Evolutionary conservation across 2,888 invertebrate species (phyloP).

Genomic region (Paralinhomoeus sp.): DNA sequence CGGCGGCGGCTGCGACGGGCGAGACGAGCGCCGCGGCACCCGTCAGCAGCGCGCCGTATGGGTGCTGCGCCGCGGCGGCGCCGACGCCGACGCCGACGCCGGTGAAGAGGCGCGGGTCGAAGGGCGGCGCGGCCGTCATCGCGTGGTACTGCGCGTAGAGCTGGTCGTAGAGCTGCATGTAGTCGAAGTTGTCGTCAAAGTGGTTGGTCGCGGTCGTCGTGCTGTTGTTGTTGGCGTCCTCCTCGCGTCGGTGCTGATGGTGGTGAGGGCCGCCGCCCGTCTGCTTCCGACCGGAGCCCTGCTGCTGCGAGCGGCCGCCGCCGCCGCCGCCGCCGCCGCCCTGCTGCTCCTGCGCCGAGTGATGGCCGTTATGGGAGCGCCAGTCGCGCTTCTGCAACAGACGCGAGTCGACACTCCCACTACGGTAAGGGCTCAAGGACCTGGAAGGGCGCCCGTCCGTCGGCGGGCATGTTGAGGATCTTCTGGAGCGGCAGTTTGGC

Average conservation of each 20-base stretch:
- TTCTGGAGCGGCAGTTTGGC: too few species aligned
- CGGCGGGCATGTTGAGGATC: too few species aligned
- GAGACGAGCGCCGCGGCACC: background rate
- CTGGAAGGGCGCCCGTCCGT: too few species aligned
- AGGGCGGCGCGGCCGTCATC: slow-evolving; percentile 15
- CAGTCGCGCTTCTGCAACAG: too few species aligned
- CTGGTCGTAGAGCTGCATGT: slow-evolving; percentile 24
- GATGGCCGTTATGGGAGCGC: too few species aligned
- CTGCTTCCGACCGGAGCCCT: background rate
- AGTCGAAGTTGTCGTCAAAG: slow-evolving; percentile 22
- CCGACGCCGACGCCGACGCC: background rate
- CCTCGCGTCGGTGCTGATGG: too few species aligned
- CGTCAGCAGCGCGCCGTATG: background rate
- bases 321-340: too few species aligned
- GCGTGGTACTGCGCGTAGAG: slow-evolving; percentile 24
- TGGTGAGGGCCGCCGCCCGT: too few species aligned
- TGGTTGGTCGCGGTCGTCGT: background rate
- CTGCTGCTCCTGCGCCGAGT: too few species aligned
- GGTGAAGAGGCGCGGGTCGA: slow-evolving; percentile 10
- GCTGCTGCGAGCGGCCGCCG: too few species aligned
- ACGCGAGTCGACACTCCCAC: too few species aligned
- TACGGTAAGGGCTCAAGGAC: too few species aligned
- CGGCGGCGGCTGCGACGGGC: background rate
- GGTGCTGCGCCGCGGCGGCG: background rate
- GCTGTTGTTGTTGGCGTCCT: background rate